Evolutionary conservation across 2,113 vertebrate species (phyloP).

Genomic region (Ginglymostoma cirratum): DNA sequence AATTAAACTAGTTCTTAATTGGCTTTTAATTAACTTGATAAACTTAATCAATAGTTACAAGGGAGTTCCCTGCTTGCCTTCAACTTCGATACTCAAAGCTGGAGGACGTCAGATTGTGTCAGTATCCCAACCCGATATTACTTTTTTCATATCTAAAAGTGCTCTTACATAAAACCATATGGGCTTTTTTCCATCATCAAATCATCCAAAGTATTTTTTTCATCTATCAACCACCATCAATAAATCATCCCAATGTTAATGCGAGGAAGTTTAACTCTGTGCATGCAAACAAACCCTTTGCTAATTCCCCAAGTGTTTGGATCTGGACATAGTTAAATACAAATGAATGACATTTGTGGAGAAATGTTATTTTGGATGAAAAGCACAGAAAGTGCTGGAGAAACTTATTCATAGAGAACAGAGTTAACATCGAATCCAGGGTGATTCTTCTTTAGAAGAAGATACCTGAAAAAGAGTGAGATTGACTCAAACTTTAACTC

Average conservation of each 20-base stretch:
- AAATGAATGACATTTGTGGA: neutral
- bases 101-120: neutral
- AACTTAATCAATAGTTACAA: neutral
- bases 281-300: neutral
- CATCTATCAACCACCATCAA: too few relatives aligned
- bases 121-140: neutral
- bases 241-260: neutral
- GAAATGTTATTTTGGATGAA: neutral
- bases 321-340: neutral
- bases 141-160: too few relatives aligned
- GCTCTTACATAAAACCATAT: too few relatives aligned
- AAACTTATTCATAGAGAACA: too few relatives aligned
- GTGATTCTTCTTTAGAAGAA: too few relatives aligned
- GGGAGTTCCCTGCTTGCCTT: neutral
- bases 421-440: too few relatives aligned
- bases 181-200: too few relatives aligned
- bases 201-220: too few relatives aligned
- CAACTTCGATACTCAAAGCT: neutral
- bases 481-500: too few relatives aligned
- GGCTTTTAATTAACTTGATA: neutral
- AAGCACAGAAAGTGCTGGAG: too few relatives aligned
- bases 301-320: neutral
- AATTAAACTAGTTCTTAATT: neutral
- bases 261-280: neutral
- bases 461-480: too few relatives aligned